phyloP scores from a whole-genome alignment of 2,797 vertebrate genomes.

The Hyperoplus immaculatus region DNA sequence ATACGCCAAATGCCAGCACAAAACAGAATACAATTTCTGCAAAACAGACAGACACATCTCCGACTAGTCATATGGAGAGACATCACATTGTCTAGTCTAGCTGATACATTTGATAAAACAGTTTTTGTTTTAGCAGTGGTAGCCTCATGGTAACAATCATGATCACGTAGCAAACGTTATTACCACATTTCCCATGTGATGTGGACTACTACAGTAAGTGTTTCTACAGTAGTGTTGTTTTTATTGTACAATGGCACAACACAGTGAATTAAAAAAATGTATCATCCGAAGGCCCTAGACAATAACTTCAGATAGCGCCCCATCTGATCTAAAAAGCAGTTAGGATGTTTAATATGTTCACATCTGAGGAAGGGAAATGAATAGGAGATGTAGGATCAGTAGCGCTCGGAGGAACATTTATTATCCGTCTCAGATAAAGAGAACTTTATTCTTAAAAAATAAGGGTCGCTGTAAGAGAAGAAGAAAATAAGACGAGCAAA shows the following conservation, averaged over 20 bases:
- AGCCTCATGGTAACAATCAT: background rate
- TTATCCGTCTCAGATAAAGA: conserved; percentile 48
- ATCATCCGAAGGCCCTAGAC: background rate
- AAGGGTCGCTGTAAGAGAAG: conserved; percentile 22
- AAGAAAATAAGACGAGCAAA: conserved; percentile 23
- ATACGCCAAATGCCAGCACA: background rate
- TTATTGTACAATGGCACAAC: conserved; percentile 5
- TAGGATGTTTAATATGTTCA: conserved; percentile 48
- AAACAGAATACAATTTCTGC: background rate
- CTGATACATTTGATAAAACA: conserved; percentile 1
- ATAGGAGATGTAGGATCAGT: conserved; percentile 41
- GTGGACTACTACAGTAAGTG: no score
- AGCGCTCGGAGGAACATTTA: conserved; percentile 46
- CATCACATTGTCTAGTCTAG: background rate
- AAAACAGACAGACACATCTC: background rate
- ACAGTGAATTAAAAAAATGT: background rate
- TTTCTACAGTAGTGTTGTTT: background rate
- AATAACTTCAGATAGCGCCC: conserved; percentile 7
- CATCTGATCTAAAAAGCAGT: conserved; percentile 51
- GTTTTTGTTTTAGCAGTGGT: background rate
- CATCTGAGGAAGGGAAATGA: conserved; percentile 36
- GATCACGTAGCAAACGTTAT: background rate
- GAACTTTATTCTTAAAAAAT: conserved; percentile 46
- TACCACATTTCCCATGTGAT: no score
- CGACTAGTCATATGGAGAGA: background rate